Conservation (phyloP, 2,113 vertebrate genomes). For the Zapornia atra region DNA sequence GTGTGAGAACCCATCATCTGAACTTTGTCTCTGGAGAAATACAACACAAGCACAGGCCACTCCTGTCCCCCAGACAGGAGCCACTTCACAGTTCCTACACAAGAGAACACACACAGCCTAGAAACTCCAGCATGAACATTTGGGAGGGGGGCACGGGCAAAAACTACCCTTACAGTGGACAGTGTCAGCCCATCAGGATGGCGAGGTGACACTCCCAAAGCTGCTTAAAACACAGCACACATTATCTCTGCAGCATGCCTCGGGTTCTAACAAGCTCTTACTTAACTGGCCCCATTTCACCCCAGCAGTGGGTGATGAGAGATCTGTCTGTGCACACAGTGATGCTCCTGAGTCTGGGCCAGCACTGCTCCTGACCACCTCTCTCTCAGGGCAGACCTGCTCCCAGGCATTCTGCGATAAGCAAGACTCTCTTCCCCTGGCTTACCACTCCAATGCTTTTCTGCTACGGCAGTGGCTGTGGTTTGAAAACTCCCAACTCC, state of each 20-base stretch:
- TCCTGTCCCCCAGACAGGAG: not conserved
- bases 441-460: not conserved
- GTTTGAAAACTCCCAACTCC: not conserved
- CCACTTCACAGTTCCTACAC: not conserved
- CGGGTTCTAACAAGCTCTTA: not conserved
- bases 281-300: not conserved
- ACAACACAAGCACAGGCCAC: not conserved
- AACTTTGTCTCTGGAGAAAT: not conserved
- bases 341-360: not conserved
- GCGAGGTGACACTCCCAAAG: accelerated
- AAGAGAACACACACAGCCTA: accelerated
- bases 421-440: not conserved
- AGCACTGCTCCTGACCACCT: accelerated
- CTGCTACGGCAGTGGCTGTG: not conserved
- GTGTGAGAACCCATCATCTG: not conserved
- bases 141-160: not conserved
- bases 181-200: not conserved
- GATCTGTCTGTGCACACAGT: not conserved
- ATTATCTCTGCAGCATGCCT: not conserved
- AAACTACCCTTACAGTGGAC: not conserved
- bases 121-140: not conserved
- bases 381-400: not conserved
- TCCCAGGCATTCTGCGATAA: not conserved
- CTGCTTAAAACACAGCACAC: not conserved
- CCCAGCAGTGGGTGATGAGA: not conserved